Conservation (phyloP, 2,888 invertebrate genomes). For the Callinectes sapidus region DNA sequence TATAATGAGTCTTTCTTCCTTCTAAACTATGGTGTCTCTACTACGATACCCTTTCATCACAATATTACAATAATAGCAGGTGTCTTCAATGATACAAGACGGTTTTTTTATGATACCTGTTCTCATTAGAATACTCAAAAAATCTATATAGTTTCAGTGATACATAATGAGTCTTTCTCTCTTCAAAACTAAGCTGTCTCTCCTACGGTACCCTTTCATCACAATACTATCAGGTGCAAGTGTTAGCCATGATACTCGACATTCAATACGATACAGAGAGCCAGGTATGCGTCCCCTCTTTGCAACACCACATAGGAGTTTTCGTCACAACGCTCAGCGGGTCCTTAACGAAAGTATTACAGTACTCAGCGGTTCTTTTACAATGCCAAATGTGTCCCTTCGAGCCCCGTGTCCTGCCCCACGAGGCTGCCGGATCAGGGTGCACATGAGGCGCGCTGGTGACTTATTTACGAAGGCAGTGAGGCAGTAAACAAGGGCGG, state of each 20-base stretch:
- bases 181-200: background rate
- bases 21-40: background rate
- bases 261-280: too few species aligned
- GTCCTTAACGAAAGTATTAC: background rate
- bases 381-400: background rate
- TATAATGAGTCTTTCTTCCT: background rate
- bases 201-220: too few species aligned
- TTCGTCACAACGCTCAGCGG: background rate
- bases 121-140: background rate
- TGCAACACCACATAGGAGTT: background rate
- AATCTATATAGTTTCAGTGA: background rate
- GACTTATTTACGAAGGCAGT: constrained; percentile 2
- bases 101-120: background rate
- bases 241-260: too few species aligned
- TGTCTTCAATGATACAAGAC: background rate
- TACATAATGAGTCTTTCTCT: background rate
- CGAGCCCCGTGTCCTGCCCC: constrained; percentile 9
- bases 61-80: too few species aligned
- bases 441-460: background rate
- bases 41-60: background rate
- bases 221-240: too few species aligned
- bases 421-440: background rate
- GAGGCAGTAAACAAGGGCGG: constrained; percentile 19
- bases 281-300: background rate
- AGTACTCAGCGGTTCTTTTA: background rate